Base-by-base conservation (phyloP, 2,113 vertebrate species). In the Saguinus midas region DNA sequence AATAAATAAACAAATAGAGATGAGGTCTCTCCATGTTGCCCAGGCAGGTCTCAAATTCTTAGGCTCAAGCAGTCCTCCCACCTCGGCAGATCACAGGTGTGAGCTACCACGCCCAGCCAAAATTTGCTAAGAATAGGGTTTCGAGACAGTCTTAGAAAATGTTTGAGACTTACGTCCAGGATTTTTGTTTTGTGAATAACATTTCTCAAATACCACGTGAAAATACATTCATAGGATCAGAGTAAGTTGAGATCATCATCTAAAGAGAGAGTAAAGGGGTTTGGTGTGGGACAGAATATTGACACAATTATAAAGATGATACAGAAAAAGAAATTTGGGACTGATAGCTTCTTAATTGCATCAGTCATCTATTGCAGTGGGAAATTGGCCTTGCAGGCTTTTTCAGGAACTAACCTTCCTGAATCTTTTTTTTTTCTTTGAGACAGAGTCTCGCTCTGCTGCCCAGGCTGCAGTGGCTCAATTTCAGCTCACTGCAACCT, bases 131-230 rank as follows among this genome's bases (percentile, higher is more conserved):
- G 57, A 40, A 20, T 55, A 87, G 37, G 37, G 4, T 37, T 43
- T 89, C 66, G 45, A 82, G 57, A 75, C 48, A 16, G 83, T 91
- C 40, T 95, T 96, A 80, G 73, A 82, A 90, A 37, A 37, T 80
- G n/a, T 9, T 52, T 83, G 43, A 78, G 25, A 90, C 29, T 25
- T 76, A 12, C 13, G 3, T 61, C 32, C n/a, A 55, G 75, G 61
- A 32, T 13, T 94, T 95, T 80, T 92, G 45, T 79, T 95, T 88
- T 92, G 45, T 89, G 14, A 70, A 80, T 52, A 75, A 79, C 21
- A n/a, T 89, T 93, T 78, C n/a, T 86, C 40, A 29, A 87, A 90
- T 55, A 61, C 37, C 29, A 48, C 66, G 12, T 91, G 70, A 91
- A 88, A 86, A 87, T 18, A 75, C 55, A 55, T 81, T 85, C n/a